Percentiles rank a stretch among this genome's conserved stretches.
These are phyloP conservation scores for Morinoia aosen DNA, from an alignment of 2,888 invertebrate genomes.

Conservation along the genomic window DNA sequence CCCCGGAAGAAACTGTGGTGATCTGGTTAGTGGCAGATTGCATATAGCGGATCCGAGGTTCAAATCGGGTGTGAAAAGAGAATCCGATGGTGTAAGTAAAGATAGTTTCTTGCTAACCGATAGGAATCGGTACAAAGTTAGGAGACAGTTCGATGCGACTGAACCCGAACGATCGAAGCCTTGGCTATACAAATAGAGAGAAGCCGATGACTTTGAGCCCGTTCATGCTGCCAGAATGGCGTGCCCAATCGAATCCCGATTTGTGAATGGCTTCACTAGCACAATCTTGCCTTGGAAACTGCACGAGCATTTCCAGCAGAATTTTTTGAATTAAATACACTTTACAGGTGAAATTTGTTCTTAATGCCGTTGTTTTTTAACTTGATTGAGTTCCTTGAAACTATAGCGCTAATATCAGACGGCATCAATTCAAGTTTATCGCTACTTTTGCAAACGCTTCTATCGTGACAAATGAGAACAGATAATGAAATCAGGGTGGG, in stretches of 20 bases:
- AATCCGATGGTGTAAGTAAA: not conserved
- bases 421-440: no score
- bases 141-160: not conserved
- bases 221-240: not conserved
- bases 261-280: not conserved
- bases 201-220: not conserved
- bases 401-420: not conserved
- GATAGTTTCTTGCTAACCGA: not conserved
- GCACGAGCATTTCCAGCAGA: not conserved
- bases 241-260: not conserved
- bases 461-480: no score
- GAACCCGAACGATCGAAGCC: not conserved
- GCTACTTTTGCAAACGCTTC: no score
- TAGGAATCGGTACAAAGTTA: not conserved
- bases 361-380: not conserved
- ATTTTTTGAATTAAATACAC: not conserved
- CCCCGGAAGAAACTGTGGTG: no score
- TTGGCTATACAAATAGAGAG: constrained; percentile 33
- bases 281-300: not conserved
- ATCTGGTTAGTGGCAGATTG: not conserved
- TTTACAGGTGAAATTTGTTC: not conserved
- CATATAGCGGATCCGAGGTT: not conserved
- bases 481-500: no score
- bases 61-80: not conserved
- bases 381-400: not conserved